Percentiles rank a stretch among this genome's conserved stretches.
Evolutionary conservation across 1,140 invertebrate genomes (phyloP).

Genomic region (Muscidifurax raptorellus): DNA sequence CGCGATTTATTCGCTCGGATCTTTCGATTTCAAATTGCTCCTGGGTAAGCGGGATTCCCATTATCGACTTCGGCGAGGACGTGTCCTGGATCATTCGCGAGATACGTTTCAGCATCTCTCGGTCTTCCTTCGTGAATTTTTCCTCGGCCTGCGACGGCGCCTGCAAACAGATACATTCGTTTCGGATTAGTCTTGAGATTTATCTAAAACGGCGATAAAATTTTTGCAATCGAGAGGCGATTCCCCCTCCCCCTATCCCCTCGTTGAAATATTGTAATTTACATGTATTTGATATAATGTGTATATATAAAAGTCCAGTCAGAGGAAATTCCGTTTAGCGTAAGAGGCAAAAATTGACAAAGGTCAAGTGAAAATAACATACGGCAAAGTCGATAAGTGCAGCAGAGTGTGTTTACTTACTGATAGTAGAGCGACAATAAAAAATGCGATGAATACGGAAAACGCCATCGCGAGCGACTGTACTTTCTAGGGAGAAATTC

Average conservation of each 20-base stretch:
- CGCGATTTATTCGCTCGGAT: constrained; percentile 58
- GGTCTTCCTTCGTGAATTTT: constrained; percentile 57
- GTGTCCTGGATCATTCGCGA: constrained; percentile 43
- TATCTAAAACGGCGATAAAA: too few species aligned
- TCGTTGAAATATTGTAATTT: too few species aligned
- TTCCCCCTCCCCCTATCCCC: too few species aligned
- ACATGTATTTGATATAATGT: too few species aligned
- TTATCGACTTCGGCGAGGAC: background rate
- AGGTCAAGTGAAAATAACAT: constrained; percentile 32
- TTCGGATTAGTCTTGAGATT: too few species aligned
- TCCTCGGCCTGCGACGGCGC: constrained; percentile 20
- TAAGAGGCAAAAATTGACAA: background rate
- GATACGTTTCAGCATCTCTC: constrained; percentile 52
- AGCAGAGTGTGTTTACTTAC: constrained; percentile 45
- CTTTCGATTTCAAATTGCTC: constrained; percentile 44
- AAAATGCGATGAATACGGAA: constrained; percentile 22
- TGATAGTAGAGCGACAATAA: constrained; percentile 36
- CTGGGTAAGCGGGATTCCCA: constrained; percentile 13
- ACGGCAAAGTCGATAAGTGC: background rate
- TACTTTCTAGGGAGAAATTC: background rate
- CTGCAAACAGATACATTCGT: background rate
- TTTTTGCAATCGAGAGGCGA: too few species aligned
- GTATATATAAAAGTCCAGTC: background rate
- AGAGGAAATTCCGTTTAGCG: background rate
- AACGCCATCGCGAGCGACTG: constrained; percentile 14